These are phyloP conservation scores for Tenthredo notha DNA, from an alignment of 2,888 invertebrate genomes.

Conservation along the genomic window DNA sequence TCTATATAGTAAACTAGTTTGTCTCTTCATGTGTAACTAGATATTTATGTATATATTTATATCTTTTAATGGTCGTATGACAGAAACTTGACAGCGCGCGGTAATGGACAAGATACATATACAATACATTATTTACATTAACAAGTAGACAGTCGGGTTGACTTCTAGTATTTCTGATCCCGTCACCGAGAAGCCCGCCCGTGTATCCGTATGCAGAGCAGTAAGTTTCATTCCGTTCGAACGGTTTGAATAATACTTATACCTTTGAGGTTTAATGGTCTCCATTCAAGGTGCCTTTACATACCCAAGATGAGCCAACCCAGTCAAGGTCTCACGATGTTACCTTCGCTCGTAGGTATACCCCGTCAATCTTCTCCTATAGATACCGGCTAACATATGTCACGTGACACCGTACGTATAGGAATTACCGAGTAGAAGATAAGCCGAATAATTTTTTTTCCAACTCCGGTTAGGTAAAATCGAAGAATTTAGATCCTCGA, in stretches of 20 bases:
- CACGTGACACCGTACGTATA: background rate
- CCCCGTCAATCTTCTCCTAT: conserved; percentile 7
- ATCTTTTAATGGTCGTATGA: conserved; percentile 47
- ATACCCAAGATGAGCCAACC: background rate
- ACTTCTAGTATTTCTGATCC: conserved; percentile 51
- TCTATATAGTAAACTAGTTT: background rate
- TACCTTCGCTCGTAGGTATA: no score
- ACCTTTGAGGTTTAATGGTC: conserved; percentile 64
- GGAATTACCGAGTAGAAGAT: background rate
- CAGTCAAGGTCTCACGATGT: conserved; percentile 43
- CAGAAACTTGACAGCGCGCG: conserved; percentile 48
- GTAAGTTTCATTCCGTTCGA: conserved; percentile 39
- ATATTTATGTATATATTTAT: conserved; percentile 18
- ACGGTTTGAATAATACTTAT: conserved; percentile 7
- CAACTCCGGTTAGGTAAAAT: background rate
- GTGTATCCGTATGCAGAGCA: conserved; percentile 44
- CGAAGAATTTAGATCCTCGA: no score
- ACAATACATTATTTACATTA: conserved; percentile 48
- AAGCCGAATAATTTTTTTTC: background rate
- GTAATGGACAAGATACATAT: conserved; percentile 46
- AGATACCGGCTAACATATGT: background rate
- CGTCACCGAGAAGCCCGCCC: conserved; percentile 41
- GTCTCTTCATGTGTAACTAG: conserved; percentile 20
- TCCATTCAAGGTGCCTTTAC: conserved; percentile 66
- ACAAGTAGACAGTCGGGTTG: conserved; percentile 47